These are phyloP conservation scores for Drosophila hydei DNA, from an alignment of 1,140 invertebrate genomes.

Conservation along the genomic window DNA sequence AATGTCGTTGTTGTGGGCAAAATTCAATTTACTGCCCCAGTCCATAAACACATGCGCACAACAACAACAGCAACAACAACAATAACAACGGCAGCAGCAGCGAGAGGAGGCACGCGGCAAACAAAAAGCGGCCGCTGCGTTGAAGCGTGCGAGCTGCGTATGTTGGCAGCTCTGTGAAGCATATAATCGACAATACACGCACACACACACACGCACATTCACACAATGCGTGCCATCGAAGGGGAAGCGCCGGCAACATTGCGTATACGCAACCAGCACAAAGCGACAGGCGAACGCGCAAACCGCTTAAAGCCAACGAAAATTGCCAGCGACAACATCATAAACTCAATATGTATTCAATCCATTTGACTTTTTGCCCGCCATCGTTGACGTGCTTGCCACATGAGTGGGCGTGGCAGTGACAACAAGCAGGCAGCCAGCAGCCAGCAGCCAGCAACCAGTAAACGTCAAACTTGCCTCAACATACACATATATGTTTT, in stretches of 20 bases:
- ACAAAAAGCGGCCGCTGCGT: conserved; percentile 47
- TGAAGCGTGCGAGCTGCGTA: conserved; percentile 57
- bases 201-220: conserved; percentile 14
- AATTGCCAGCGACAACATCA: conserved; percentile 81
- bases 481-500: neutral
- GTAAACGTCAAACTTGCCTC: conserved; percentile 19
- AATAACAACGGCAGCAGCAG: conserved; percentile 4
- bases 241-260: conserved; percentile 24
- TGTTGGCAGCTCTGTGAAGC: conserved; percentile 75
- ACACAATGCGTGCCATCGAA: neutral
- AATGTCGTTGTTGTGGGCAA: conserved; percentile 78
- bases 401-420: conserved; percentile 32
- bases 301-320: conserved; percentile 80
- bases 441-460: conserved; percentile 7
- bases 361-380: conserved; percentile 79
- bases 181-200: conserved; percentile 74
- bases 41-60: conserved; percentile 62
- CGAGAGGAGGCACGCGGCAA: conserved; percentile 25
- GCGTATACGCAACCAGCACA: conserved; percentile 67
- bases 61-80: conserved; percentile 1
- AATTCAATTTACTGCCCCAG: conserved; percentile 80
- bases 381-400: conserved; percentile 39
- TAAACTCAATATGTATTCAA: conserved; percentile 80
- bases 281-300: conserved; percentile 52
- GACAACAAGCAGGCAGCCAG: neutral